A percentile compares a stretch with the other conserved stretches of the same genome.
Conservation (phyloP, 2,113 vertebrate species). For the Notothenia rossii region DNA sequence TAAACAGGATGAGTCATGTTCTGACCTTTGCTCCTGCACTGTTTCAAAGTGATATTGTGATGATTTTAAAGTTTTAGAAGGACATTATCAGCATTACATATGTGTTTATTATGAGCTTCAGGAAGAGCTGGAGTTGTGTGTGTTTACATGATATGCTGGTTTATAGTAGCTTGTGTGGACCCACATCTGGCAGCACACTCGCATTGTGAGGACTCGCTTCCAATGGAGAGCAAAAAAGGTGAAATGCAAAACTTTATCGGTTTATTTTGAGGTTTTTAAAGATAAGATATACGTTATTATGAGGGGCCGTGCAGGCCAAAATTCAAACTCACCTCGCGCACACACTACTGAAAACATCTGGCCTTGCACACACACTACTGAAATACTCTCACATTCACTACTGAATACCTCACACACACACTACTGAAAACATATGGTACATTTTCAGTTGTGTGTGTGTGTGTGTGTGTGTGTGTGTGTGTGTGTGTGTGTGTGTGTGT, state of each 20-base stretch:
- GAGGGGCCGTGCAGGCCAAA: too few species aligned
- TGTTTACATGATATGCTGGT: background rate
- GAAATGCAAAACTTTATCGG: background rate
- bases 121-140: background rate
- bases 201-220: background rate
- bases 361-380: too few species aligned
- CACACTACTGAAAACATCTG: too few species aligned
- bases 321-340: too few species aligned
- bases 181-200: background rate
- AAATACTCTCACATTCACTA: too few species aligned
- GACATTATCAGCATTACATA: slow-evolving; percentile 11
- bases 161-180: background rate
- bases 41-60: background rate
- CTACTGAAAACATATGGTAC: too few species aligned
- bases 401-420: too few species aligned
- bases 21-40: slow-evolving; percentile 9
- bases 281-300: too few species aligned
- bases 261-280: background rate
- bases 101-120: slow-evolving; percentile 6
- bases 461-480: too few species aligned
- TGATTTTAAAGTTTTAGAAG: slow-evolving; percentile 11
- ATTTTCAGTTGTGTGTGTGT: too few species aligned
- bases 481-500: too few species aligned
- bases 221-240: background rate
- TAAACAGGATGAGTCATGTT: slow-evolving; percentile 28